Base-by-base conservation (phyloP, 1,140 invertebrate species). In the Eubasilissa regina region DNA sequence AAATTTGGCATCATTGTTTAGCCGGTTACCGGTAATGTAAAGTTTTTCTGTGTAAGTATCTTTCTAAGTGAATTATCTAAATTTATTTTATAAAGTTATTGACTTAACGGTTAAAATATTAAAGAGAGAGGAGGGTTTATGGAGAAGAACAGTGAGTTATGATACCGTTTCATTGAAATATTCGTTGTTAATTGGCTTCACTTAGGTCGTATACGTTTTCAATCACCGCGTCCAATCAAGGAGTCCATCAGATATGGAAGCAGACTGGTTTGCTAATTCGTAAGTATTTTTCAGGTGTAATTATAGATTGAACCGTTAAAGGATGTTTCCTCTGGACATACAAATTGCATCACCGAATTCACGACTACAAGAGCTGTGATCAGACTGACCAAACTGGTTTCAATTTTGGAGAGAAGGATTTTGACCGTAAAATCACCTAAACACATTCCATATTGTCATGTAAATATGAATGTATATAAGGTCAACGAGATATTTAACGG, bases 341-440 rank as follows among this genome's bases (percentile, higher is more conserved):
- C 21, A 68, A 35, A 70, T 70, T 70, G 47, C 66, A 48, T 70
- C 66, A 70, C 15, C 10, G 64, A 17, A 45, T 68, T 47, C 0
- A 45, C n/a, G 66, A 8, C 66, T 47, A n/a, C 47, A n/a, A 44
- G 66, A 70, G 64, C 75, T 51, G 15, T 68, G 75, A n/a, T n/a
- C n/a, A n/a, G n/a, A 77, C 75, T 62, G 72, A 55, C 15, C 19
- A 55, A 77, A 77, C 75, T 77, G 75, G 75, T 77, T 77, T 77
- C 60, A 45, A 68, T 77, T 77, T 77, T 62, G 75, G 47, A 43
- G 58, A 77, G 58, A 77, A 68, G 58, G 47, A 45, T 72, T 60
- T 58, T 70, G 48, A 25, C 35, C n/a, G 72, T 73, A 78, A 73
- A 56, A n/a, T 78, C 66, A n/a, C 45, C 17, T 21, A 43, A 78